Base-by-base conservation (phyloP, 2,888 invertebrate genomes). In the Litoditis marina region DNA sequence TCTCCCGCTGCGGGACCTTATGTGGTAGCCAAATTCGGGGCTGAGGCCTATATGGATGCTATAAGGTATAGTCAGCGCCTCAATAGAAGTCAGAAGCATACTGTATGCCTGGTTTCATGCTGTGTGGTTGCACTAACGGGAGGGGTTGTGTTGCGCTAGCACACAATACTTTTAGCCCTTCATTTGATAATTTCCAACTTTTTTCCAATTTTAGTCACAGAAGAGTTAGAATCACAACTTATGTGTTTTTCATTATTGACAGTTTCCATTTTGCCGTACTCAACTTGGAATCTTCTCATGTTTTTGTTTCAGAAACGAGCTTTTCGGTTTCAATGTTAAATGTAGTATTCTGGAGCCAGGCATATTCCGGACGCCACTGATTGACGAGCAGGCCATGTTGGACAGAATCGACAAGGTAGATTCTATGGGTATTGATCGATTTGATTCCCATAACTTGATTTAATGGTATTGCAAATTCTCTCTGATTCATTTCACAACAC, bases 41-140 rank as follows among this genome's bases (percentile, higher is more conserved):
- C 71, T 8, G 71, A 78, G 28, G 78, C 74, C 3, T 79, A 78
- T 54, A 75, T 73, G 73, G 79, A 79, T 63, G 64, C 73, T 25
- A 19, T 79, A 16, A 66, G 79, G 77, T 73, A 30, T 13, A 28
- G 22, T 13, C 13, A 27, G 27, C 32, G 34, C 6, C 3, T 34
- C 11, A 27, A 2, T 54, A 5, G 28, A 11, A 22, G 22, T 22
- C 49, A 28, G 11, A 27, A 54, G 1, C 1, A 49, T 1, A n/a
- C n/a, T 11, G 11, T n/a, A 36, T n/a, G 11, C n/a, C 1, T 36
- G 39, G n/a, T 36, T 36, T 36, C n/a, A 11, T 16, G n/a, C 39
- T 11, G n/a, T 36, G 11, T 36, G 39, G n/a, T 16, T 36, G n/a
- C n/a, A n/a, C n/a, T n/a, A n/a, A n/a, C n/a, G n/a, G n/a, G n/a